Evolutionary conservation across 30 jellyfish, hydroid and myxozoan genomes (phyloP), one percentile per base, ranked within the genome.

Genomic region (Sanderia malayensis): DNA sequence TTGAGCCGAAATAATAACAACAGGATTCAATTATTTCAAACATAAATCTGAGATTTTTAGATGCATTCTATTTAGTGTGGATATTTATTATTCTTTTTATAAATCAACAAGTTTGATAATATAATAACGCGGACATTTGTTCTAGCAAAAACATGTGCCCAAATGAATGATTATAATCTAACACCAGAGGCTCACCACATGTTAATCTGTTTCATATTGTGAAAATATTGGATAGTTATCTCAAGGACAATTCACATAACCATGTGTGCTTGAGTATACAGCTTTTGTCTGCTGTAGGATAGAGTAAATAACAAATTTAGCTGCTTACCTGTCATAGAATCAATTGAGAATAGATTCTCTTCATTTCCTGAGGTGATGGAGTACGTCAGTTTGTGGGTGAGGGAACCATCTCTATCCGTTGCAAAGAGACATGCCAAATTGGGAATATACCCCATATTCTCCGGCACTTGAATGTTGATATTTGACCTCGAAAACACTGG

Each of bases 381-480:
- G 78, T 90, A 90, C 15, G 62, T 31, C 1, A 83, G 85, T 17
- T 34, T 33, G 4, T 74, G 72, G 45, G 49, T 41, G 15, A 57
- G 49, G 0, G 89, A 26, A 41, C 97, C 97, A 83, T 90, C 97
- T 21, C 79, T 71, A 61, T 90, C 97, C 28, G 71, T 73, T 4
- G 97, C 97, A 90, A 75, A 90, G 74, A 90, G 59, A 61, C 97
- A 90, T 4, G 65, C 81, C 87, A 90, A 68, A 49, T 88, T 90
- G n/a, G 94, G 95, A 17, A 90, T 77, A 67, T 47, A 61, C 34
- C 97, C 97, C n/a, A 88, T 44, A 71, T 89, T 89, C 68, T 89
- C 97, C 0, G 93, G 84, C 9, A 89, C 94, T 26, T 70, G 53
- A 74, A 82, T 70, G 11, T 76, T 61, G 21, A 82, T 58, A 29